Evolutionary conservation across 2,113 vertebrate species (phyloP).

Genomic region (Bothrops jararaca): DNA sequence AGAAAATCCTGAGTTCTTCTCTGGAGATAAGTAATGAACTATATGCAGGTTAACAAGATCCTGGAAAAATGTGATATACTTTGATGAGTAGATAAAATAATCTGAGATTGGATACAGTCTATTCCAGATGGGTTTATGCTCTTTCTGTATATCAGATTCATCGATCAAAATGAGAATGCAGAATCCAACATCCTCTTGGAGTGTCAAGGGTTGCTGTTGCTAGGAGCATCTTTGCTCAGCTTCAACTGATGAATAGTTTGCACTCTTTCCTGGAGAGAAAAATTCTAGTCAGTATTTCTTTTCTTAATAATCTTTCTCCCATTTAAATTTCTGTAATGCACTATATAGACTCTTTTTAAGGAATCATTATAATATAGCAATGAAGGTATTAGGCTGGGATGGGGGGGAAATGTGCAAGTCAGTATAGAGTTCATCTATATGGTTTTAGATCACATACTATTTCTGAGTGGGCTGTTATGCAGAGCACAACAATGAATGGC

Average conservation of each 20-base stretch:
- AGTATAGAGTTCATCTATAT: not conserved
- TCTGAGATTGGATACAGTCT: not conserved
- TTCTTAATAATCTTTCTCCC: not conserved
- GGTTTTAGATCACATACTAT: not conserved
- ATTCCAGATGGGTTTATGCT: not conserved
- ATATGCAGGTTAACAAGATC: not conserved
- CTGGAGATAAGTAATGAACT: not conserved
- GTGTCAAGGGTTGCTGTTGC: not conserved
- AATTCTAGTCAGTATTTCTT: not conserved
- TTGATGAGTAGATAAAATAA: not conserved
- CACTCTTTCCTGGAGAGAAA: not conserved
- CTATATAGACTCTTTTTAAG: not conserved
- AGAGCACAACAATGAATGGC: not conserved
- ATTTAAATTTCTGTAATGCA: not conserved
- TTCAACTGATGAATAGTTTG: not conserved
- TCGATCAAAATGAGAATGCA: not conserved
- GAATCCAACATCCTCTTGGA: not conserved
- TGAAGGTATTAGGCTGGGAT: not conserved
- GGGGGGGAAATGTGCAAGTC: not conserved
- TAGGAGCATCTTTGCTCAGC: not conserved
- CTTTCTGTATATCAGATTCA: not conserved
- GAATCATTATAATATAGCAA: not conserved
- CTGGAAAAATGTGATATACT: not conserved
- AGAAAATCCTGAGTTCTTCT: not conserved
- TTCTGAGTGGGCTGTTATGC: not conserved